Evolutionary conservation across 2,797 vertebrate species (phyloP), one percentile per base, ranked within the genome.

Genomic region (Cuculus canorus): DNA sequence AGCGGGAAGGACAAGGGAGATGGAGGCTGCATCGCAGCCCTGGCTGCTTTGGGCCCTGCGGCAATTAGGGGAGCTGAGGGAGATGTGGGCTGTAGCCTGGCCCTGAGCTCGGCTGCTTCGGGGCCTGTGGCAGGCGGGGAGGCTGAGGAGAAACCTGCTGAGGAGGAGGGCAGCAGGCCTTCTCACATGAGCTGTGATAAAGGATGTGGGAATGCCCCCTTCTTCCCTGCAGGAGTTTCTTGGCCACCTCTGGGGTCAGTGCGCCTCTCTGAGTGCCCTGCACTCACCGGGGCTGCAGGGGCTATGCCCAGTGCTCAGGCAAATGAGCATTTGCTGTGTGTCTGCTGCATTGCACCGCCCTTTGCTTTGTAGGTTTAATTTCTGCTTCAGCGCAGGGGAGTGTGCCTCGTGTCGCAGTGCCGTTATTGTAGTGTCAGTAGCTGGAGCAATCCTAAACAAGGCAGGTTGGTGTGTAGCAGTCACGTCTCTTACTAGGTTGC

Each of bases 401-500:
- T 3, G 9, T 14, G 32, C 41, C 23, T 4, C 32, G 5, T 13
- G 28, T 13, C 7, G 28, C 5, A 21, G 57, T 47, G 37, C 45
- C 1, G 0, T 18, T 43, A 5, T 12, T 9, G 28, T 5, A 13
- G 37, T 24, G 21, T 37, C 13, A 3, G 0, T 13, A n/a, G 24
- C 3, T 5, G 41, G 17, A 50, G 33, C 25, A 9, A 15, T 14
- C 37, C 37, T 21, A 5, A 39, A 7, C 2, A 12, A 22, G 22
- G 57, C 64, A 6, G 35, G 17, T 3, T 21, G 19, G 41, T 15
- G 18, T 2, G 5, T 22, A 27, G 48, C 41, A 11, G 23, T 24
- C 2, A 6, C 0, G 3, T 45, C 24, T 57, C 23, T 54, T 18
- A 8, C 3, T 22, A 27, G 28, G 3, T 43, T 2, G 7, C 0